Evolutionary conservation across 2,113 vertebrate species (phyloP), one percentile per base, ranked within the genome.

Genomic region (Salvelinus alpinus): DNA sequence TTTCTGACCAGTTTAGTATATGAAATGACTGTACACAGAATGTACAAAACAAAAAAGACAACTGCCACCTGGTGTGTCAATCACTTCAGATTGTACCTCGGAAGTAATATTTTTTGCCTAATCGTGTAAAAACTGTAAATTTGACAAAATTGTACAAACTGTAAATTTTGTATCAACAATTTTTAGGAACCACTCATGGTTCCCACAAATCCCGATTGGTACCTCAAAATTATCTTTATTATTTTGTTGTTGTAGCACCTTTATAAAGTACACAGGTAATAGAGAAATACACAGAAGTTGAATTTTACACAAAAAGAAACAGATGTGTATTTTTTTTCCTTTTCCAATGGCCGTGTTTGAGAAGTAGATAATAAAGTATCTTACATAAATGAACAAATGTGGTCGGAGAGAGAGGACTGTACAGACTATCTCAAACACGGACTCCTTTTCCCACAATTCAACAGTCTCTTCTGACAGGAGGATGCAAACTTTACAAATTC

Each of bases 11-110:
- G 94, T 96, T 97, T 94, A 94, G 95, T 95, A 95, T 98, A 97
- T 97, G 97, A 98, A 98, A 98, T 97, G 97, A 96, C 95, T 97
- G 97, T 98, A 99, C 96, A 95, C 91, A 94, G 95, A 94, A 96
- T 97, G 97, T 98, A 97, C 97, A 97, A 96, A 96, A 95, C 94
- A 95, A 94, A 94, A 92, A 91, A 94, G 95, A 97, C 94, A 89
- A 97, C 94, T 96, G 94, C 88, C 92, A 93, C 95, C 93, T 94
- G 95, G 93, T 92, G 95, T 88, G 94, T 92, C 93, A 93, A 95
- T 96, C 89, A 94, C 91, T 94, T 96, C 92, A 87, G 95, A 97
- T 96, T 95, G 96, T 96, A 96, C 94, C 94, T 91, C 94, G 93
- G 87, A 87, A 87, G 92, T 87, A 90, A 92, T 92, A 80, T 90